Base-by-base conservation (phyloP, 2,888 invertebrate genomes). In the Ptilodon capucinus region DNA sequence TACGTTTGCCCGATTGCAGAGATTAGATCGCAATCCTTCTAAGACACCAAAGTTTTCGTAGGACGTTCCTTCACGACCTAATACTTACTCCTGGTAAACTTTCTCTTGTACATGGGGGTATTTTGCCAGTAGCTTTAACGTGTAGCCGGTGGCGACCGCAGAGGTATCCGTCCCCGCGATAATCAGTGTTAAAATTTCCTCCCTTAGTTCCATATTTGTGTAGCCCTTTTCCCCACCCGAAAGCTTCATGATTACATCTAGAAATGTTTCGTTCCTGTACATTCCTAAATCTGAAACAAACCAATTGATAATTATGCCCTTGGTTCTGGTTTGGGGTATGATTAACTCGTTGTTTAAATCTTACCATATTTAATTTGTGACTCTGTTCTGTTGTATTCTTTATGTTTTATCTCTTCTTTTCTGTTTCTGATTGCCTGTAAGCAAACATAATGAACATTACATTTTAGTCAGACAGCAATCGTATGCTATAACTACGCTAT, bases 111-210 rank as follows among this genome's bases (percentile, higher is more conserved):
- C 61, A 30, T 86, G 72, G 13, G 88, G 89, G 57, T 90, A 84
- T 45, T 81, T 84, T 4, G 79, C 86, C 16, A 92, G 64, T 47
- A 91, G 65, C 54, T 81, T 79, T 32, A 91, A 59, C 0, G 86
- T 83, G 59, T 79, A 89, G 1, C 88, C 83, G 17, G 82, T 74
- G 2, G 79, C 76, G 0, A 84, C 79, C 0, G 91, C 86, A 1
- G 91, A 86, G 0, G 92, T 92, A 46, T 92, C 86, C 14, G 90
- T 87, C 44, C 92, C 93, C n/a, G 92, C 93, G 17, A 92, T 75
- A 45, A 91, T 84, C 49, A 93, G 80, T 0, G 92, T 92, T 40
- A 92, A 75, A 0, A 93, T 86, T 75, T 93, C 93, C 57, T 93
- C 92, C 41, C 91, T 73, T 1, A 93, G 59, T 57, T 93, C 92